Conservation (phyloP, 2,888 invertebrate species). For the Notodonta dromedarius region DNA sequence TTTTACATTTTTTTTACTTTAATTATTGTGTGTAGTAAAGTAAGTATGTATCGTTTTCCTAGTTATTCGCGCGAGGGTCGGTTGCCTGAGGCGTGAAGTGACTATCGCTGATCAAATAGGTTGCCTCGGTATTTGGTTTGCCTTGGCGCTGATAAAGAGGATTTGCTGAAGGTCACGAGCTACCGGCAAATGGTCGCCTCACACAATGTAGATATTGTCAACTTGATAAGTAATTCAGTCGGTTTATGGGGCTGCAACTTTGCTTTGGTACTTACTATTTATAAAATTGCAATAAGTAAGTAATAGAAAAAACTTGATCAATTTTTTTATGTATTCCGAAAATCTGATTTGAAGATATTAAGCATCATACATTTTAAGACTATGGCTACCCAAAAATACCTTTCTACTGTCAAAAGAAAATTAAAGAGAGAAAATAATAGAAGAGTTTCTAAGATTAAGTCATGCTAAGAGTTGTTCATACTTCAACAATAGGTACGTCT, state of each 20-base stretch:
- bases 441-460: slow-evolving; percentile 19
- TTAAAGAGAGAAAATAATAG: slow-evolving; percentile 14
- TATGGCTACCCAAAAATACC: slow-evolving; percentile 11
- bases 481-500: slow-evolving; percentile 11
- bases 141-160: slow-evolving; percentile 1
- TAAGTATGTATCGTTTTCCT: background rate
- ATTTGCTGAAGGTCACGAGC: slow-evolving; percentile 12
- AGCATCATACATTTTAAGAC: background rate
- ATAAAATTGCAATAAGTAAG: too few species aligned
- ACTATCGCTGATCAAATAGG: slow-evolving; percentile 18
- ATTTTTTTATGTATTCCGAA: too few species aligned
- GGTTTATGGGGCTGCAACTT: too few species aligned
- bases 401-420: slow-evolving; percentile 5
- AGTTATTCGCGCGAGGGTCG: slow-evolving; percentile 2
- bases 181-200: background rate
- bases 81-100: slow-evolving; percentile 9
- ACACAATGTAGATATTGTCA: background rate
- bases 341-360: too few species aligned
- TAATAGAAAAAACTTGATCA: too few species aligned
- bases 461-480: slow-evolving; percentile 27
- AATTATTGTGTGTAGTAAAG: background rate
- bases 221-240: too few species aligned
- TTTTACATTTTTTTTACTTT: background rate
- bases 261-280: too few species aligned
- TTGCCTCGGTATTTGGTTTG: slow-evolving; percentile 12